Evolutionary conservation across 2,888 invertebrate genomes (phyloP), one percentile per base, ranked within the genome.

Genomic region (Serrognathus titanus): DNA sequence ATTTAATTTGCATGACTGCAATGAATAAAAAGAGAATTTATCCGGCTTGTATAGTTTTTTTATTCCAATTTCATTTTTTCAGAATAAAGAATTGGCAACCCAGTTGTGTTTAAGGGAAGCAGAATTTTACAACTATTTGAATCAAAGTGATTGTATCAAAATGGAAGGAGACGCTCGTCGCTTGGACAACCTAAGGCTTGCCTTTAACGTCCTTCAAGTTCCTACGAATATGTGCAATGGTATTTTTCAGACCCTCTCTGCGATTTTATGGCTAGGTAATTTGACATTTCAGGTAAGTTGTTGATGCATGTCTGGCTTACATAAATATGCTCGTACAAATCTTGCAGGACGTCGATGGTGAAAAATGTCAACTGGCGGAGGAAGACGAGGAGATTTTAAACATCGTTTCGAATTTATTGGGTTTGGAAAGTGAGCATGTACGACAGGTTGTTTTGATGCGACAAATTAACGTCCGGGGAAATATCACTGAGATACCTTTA

Each of bases 241-340:
- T 0, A 89, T 95, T 63, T 94, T 94, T 72, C 88, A 90, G 72
- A 92, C 93, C 6, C 77, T 95, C 24, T 90, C 93, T 10, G 92
- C 94, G 1, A 92, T 95, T 63, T 79, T 95, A 52, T 94, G 94
- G 94, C 82, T 95, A 37, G 94, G 95, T 35, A 95, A 94, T 76
- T 81, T 94, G 62, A 85, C 83, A 65, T 94, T 94, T 73, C 85
- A 88, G 80, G 85, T 85, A 67, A 64, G 59, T 51, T 31, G 3
- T 31, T 31, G 6, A 31, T 31, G 24, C 24, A 31, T 11, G 39
- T 35, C 20, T 24, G 2, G 31, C 13, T 16, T 38, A 35, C 12
- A 54, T 53, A 38, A 16, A 31, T 6, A 6, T 31, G 24, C 24
- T 5, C 24, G 24, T 31, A 7, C 7, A 6, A 31, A 31, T 16